Percentiles rank a stretch among this genome's conserved stretches.
phyloP scores from a whole-genome alignment of 2,113 vertebrate genomes.

The Laticauda laticaudata region DNA sequence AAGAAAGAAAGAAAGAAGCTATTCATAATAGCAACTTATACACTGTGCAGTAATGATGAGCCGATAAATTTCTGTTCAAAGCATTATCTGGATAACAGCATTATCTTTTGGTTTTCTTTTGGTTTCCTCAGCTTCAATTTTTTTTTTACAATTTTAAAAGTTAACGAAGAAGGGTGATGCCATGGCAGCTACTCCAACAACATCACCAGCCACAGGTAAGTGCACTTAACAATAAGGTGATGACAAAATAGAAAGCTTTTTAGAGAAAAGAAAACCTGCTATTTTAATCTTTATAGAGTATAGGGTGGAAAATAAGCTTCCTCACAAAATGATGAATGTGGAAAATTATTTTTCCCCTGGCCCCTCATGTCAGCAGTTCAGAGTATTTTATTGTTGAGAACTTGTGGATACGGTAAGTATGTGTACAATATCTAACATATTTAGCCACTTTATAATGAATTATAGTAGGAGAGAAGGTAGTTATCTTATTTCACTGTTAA shows the following conservation, averaged over 20 bases:
- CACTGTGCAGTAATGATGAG: neutral
- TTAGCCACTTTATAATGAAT: neutral
- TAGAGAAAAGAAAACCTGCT: neutral
- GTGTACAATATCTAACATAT: neutral
- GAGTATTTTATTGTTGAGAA: neutral
- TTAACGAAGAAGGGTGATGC: neutral
- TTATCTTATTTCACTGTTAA: neutral
- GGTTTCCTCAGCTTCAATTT: neutral
- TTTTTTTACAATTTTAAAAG: neutral
- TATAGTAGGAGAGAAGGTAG: neutral
- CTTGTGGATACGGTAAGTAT: neutral
- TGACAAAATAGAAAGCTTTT: neutral
- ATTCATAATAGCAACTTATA: neutral
- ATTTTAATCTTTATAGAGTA: neutral
- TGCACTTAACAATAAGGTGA: neutral
- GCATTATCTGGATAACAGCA: neutral
- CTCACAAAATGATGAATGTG: neutral
- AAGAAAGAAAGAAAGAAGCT: neutral
- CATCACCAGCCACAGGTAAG: constrained; percentile 4
- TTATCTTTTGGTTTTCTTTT: neutral
- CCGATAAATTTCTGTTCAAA: neutral
- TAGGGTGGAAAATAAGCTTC: neutral
- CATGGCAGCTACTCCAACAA: constrained; percentile 16
- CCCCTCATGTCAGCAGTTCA: neutral
- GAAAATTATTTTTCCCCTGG: neutral